Percentiles rank a stretch among this genome's conserved stretches.
Evolutionary conservation across 2,113 vertebrate species (phyloP).

Genomic region (Candoia aspera): DNA sequence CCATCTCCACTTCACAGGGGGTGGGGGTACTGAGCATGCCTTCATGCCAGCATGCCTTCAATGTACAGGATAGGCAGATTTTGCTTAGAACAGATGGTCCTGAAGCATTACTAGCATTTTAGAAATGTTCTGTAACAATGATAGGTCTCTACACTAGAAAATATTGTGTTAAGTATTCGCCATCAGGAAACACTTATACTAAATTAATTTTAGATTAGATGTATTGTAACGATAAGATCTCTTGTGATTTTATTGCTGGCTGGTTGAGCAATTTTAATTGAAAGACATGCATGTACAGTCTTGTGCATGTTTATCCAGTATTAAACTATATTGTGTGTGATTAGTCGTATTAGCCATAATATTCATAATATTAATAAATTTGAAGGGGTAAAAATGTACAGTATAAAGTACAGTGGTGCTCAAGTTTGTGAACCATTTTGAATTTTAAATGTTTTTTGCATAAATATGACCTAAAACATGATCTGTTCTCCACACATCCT

Average conservation of each 20-base stretch:
- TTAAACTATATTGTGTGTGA: not conserved
- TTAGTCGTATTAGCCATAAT: no score
- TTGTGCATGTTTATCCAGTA: not conserved
- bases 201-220: not conserved
- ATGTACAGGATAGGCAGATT: not conserved
- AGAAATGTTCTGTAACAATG: no score
- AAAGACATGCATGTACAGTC: not conserved
- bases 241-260: not conserved
- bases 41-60: not conserved
- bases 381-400: no score
- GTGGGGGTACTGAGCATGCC: not conserved
- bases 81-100: no score
- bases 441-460: no score
- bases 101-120: no score
- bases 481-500: no score
- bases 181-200: not conserved
- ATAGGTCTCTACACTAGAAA: not conserved
- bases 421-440: no score
- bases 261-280: not conserved
- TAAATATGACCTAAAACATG: no score
- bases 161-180: not conserved
- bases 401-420: no score
- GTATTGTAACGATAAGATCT: not conserved
- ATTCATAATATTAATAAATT: not conserved
- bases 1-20: not conserved